These are phyloP conservation scores for Agrochola lota DNA, from an alignment of 2,888 invertebrate genomes.

Conservation along the genomic window DNA sequence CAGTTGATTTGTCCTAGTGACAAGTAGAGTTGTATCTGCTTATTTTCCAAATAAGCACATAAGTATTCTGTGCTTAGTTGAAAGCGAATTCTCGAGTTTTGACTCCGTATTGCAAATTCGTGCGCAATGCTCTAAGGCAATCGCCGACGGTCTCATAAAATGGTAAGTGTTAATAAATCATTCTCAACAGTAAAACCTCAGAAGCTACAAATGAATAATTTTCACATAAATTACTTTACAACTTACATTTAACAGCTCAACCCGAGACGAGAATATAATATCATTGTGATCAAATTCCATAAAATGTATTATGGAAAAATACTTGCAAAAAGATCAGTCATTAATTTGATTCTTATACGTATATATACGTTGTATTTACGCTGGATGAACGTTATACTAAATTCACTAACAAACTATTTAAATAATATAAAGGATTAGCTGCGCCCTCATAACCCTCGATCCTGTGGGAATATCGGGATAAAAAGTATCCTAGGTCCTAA, in stretches of 20 bases:
- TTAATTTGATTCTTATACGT: not conserved
- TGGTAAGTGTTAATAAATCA: not conserved
- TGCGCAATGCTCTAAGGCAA: not conserved
- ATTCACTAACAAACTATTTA: not conserved
- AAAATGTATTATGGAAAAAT: not conserved
- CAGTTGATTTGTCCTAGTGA: not conserved
- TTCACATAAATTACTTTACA: too few relatives aligned
- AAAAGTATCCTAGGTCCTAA: too few relatives aligned
- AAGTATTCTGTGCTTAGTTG: not conserved
- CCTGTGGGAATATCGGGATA: too few relatives aligned
- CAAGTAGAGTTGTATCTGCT: not conserved
- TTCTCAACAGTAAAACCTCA: not conserved
- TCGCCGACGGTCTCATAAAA: not conserved
- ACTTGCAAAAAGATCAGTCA: not conserved
- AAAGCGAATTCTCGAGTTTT: not conserved
- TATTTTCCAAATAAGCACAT: constrained; percentile 9
- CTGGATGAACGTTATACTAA: not conserved
- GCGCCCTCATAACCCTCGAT: too few relatives aligned
- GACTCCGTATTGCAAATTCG: not conserved
- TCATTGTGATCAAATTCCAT: not conserved
- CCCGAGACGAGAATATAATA: not conserved
- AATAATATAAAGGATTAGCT: not conserved
- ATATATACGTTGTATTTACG: not conserved
- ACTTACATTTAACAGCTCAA: too few relatives aligned
- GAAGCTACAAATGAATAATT: too few relatives aligned